A percentile compares a stretch with the other conserved stretches of the same genome.
phyloP scores from a whole-genome alignment of 2,113 vertebrate species.

The Pluvialis apricaria region DNA sequence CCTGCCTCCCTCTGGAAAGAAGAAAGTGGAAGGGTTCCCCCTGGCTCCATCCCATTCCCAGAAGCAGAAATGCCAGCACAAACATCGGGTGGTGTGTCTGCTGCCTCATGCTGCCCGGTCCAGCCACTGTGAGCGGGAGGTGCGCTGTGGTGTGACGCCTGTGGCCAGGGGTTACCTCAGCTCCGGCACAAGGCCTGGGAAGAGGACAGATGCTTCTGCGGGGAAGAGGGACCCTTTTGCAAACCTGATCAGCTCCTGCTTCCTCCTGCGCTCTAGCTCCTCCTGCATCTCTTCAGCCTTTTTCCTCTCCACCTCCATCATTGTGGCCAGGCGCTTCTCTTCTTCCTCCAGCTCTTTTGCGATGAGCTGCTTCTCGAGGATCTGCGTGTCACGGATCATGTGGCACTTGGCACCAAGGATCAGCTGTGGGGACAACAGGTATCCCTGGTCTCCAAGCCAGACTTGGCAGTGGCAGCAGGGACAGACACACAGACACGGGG shows the following conservation, averaged over 20 bases:
- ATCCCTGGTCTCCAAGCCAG: neutral
- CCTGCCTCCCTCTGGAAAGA: slow-evolving; percentile 75
- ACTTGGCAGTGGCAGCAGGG: neutral
- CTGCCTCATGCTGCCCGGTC: neutral
- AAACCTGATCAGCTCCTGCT: slow-evolving; percentile 75
- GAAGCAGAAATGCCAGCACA: rapidly evolving
- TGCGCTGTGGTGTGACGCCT: rapidly evolving
- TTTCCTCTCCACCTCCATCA: slow-evolving; percentile 86
- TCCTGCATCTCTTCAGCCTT: slow-evolving; percentile 75
- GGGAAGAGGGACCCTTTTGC: neutral
- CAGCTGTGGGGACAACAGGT: slow-evolving; percentile 60
- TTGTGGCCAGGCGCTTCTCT: slow-evolving; percentile 79
- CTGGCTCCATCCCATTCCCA: neutral
- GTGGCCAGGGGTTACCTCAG: neutral
- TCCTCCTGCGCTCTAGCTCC: slow-evolving; percentile 71
- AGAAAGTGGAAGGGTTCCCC: neutral
- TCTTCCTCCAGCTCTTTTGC: slow-evolving; percentile 76
- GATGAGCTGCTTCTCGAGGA: slow-evolving; percentile 84
- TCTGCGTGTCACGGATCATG: slow-evolving; percentile 83
- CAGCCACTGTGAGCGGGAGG: too few species aligned
- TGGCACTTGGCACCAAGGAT: slow-evolving; percentile 85
- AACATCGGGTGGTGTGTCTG: neutral
- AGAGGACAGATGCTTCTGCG: rapidly evolving
- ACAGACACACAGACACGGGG: neutral
- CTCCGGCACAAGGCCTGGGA: neutral